These are phyloP conservation scores for Himalopsyche phryganea DNA, from an alignment of 1,140 invertebrate genomes.

Conservation along the genomic window DNA sequence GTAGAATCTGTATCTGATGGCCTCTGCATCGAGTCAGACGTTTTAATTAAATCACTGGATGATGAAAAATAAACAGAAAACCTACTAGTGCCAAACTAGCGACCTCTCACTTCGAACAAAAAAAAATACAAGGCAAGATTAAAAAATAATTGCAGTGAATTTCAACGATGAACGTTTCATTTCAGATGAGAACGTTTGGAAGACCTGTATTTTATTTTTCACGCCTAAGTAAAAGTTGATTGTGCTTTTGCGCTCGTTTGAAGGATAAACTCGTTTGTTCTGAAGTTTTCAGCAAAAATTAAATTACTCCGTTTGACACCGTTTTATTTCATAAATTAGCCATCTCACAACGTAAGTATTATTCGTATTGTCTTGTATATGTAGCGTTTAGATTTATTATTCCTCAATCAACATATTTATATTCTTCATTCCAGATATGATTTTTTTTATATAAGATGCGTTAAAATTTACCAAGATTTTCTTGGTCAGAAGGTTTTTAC, in stretches of 20 bases:
- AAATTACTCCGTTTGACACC: too few relatives aligned
- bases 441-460: too few relatives aligned
- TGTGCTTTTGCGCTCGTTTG: constrained; percentile 4
- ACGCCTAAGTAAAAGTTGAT: constrained; percentile 13
- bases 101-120: constrained; percentile 8
- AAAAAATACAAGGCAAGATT: constrained; percentile 14
- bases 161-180: constrained; percentile 23
- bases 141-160: constrained; percentile 22
- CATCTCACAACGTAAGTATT: too few relatives aligned
- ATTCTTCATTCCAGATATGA: too few relatives aligned
- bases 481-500: too few relatives aligned
- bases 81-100: background rate
- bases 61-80: constrained; percentile 17
- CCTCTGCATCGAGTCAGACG: constrained; percentile 10
- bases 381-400: too few relatives aligned
- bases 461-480: too few relatives aligned
- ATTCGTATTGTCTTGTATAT: too few relatives aligned
- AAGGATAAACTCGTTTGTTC: constrained; percentile 8
- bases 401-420: too few relatives aligned
- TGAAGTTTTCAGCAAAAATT: too few relatives aligned
- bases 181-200: constrained; percentile 13
- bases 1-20: constrained; percentile 6
- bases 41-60: constrained; percentile 12
- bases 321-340: too few relatives aligned
- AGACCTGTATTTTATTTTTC: constrained; percentile 20